These are phyloP conservation scores for Phrixothrix hirtus DNA, from an alignment of 2,888 invertebrate species.

Conservation along the genomic window DNA sequence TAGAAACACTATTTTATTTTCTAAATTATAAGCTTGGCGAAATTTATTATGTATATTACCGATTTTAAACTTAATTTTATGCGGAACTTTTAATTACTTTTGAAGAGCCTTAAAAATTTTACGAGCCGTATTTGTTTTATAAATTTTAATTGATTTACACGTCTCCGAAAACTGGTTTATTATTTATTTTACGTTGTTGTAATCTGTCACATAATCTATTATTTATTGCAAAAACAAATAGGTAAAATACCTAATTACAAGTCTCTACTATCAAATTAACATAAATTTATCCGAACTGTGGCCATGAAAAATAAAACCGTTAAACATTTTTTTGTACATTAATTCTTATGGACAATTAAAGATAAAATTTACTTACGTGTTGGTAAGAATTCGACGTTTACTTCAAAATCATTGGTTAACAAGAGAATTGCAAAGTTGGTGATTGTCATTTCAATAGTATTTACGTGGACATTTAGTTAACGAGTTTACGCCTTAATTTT, in stretches of 20 bases:
- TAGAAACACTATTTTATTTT: neutral
- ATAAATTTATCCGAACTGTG: neutral
- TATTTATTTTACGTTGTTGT: constrained; percentile 3
- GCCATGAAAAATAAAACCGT: too few species aligned
- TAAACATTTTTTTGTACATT: too few species aligned
- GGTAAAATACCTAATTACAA: neutral
- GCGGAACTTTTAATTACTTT: neutral
- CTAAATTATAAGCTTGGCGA: neutral
- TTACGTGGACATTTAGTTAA: too few species aligned
- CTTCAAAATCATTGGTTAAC: too few species aligned
- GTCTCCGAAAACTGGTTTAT: constrained; percentile 6
- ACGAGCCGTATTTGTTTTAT: neutral
- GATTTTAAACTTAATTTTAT: constrained; percentile 2
- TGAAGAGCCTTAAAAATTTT: neutral
- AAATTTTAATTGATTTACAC: neutral
- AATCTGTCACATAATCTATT: constrained; percentile 7
- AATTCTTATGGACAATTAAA: too few species aligned
- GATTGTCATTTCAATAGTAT: too few species aligned
- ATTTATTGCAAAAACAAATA: constrained; percentile 13
- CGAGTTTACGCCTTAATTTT: too few species aligned
- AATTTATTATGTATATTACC: neutral
- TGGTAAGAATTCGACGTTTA: too few species aligned
- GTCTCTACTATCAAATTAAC: neutral
- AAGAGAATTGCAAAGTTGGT: too few species aligned
- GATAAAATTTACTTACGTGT: too few species aligned